phyloP scores from a whole-genome alignment of 2,113 vertebrate genomes.

The Alligator sinensis region DNA sequence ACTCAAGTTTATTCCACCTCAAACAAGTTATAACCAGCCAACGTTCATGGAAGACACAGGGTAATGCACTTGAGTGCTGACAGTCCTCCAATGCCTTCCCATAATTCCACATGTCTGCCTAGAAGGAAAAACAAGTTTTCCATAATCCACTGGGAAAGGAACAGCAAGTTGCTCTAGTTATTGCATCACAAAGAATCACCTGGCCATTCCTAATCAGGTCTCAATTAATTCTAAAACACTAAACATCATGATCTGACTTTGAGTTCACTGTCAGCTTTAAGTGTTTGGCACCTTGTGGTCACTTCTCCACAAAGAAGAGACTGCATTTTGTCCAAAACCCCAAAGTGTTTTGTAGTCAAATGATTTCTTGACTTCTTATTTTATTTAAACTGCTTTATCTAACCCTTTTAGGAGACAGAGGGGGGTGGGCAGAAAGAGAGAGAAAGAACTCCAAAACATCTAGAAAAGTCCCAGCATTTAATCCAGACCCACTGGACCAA shows the following conservation, averaged over 20 bases:
- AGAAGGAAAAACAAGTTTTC: background rate
- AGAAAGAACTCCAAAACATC: accelerated
- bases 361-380: background rate
- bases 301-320: background rate
- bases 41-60: background rate
- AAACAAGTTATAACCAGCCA: background rate
- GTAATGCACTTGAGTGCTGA: background rate
- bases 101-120: too few relatives aligned
- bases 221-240: background rate
- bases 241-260: background rate
- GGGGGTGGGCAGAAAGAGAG: background rate
- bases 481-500: background rate
- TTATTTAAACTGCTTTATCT: background rate
- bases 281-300: background rate
- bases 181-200: background rate
- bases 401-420: background rate
- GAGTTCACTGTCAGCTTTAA: background rate
- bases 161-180: background rate
- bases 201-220: background rate
- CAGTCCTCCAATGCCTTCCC: background rate
- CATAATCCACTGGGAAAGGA: background rate
- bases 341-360: background rate
- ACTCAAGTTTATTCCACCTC: background rate
- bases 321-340: background rate
- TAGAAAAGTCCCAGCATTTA: background rate